Evolutionary conservation across 2,113 vertebrate species (phyloP), one percentile per base, ranked within the genome.

Genomic region (Brachyhypopomus occidentalis): DNA sequence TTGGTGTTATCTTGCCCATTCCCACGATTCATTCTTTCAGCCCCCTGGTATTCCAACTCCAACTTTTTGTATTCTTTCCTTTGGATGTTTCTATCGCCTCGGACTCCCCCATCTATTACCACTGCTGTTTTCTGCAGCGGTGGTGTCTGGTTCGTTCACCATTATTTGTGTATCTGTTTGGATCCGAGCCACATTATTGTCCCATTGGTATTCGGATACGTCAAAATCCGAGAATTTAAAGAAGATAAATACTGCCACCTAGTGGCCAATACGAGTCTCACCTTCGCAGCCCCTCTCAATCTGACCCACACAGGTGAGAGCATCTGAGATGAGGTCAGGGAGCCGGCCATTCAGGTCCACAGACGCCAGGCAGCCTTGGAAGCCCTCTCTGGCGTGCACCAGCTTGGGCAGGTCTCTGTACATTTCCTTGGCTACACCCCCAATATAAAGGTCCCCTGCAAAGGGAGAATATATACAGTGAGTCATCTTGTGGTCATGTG

Each of bases 251-350:
- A 36, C 52, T 23, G 56, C 25, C 67, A 20, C 38, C 72, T 19
- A 45, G 17, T 27, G 56, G 30, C 22, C 17, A 52, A 1, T 17
- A 48, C 20, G n/a, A 59, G 8, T 22, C 90, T 90, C 94, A 99
- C 97, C 97, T 97, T 98, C 97, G 85, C 97, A 99, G 88, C 97
- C 96, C 91, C 97, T 94, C 90, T 98, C 97, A 86, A 99, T 98
- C 86, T 97, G 96, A 16, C 97, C 97, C 66, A 96, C 96, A 87
- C 97, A 98, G 88, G 96, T 95, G 88, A 98, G 91, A 71, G 97
- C 97, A 79, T 99, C 97, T 14, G 96, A 95, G 90, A 99, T 96
- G 85, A 99, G 92, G 88, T 98, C 96, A 14, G 97, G 97, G 77
- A 99, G 96, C 0, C 96, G 94, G 83, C 97, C 96, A 0, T 99